Percentiles rank a stretch among this genome's conserved stretches.
Evolutionary conservation across 2,797 vertebrate genomes (phyloP).

Genomic region (Fistularia tabacaria): DNA sequence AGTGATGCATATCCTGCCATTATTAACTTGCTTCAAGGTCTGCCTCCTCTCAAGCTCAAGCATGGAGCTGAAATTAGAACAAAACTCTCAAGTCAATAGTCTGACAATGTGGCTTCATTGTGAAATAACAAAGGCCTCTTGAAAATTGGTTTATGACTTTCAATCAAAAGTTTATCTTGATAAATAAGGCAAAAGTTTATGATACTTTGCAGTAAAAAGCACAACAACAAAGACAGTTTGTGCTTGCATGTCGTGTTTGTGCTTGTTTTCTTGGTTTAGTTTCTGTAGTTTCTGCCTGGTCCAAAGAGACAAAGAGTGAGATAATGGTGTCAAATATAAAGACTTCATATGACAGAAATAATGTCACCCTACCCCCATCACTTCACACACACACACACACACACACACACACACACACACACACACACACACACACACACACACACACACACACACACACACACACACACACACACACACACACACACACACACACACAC

Average conservation of each 20-base stretch:
- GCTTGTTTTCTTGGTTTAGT: slow-evolving; percentile 2
- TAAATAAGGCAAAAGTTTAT: slow-evolving; percentile 37
- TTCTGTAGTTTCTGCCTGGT: slow-evolving; percentile 10
- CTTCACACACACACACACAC: slow-evolving; percentile 6
- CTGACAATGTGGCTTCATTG: slow-evolving; percentile 32
- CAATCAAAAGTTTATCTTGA: slow-evolving; percentile 35
- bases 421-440: slow-evolving; percentile 1
- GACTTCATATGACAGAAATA: slow-evolving; percentile 40
- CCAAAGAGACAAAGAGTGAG: slow-evolving; percentile 53
- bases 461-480: slow-evolving; percentile 8
- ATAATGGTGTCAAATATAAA: slow-evolving; percentile 64
- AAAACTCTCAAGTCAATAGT: slow-evolving; percentile 26
- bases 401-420: slow-evolving; percentile 1
- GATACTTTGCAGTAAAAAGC: too few species aligned
- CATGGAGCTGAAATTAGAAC: slow-evolving; percentile 39
- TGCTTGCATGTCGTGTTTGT: slow-evolving; percentile 7
- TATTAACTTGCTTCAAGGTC: slow-evolving; percentile 1
- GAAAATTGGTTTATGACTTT: slow-evolving; percentile 30
- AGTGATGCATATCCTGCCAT: neutral
- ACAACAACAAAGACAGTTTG: too few species aligned
- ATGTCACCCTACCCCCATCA: neutral
- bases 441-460: slow-evolving; percentile 8
- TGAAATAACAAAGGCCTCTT: slow-evolving; percentile 24
- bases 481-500: slow-evolving; percentile 6
- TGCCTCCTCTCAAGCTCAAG: slow-evolving; percentile 13